Evolutionary conservation across 2,888 invertebrate genomes (phyloP).

Genomic region (Drosophila lutescens): DNA sequence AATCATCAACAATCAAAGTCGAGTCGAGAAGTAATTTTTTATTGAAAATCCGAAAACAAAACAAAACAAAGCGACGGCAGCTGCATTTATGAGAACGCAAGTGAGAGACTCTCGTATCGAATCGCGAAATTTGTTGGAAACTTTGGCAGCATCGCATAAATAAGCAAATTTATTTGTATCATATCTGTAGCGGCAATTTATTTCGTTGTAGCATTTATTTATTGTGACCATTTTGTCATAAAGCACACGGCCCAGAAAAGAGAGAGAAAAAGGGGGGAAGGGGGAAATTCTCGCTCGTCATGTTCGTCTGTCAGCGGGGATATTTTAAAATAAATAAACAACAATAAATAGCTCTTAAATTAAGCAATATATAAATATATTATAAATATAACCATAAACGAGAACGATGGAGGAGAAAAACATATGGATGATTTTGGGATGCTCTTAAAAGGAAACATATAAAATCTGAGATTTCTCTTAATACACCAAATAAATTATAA

Average conservation of each 20-base stretch:
- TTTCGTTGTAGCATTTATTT: constrained; percentile 61
- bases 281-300: constrained; percentile 55
- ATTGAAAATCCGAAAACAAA: constrained; percentile 39
- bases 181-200: constrained; percentile 64
- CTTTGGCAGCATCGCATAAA: constrained; percentile 68
- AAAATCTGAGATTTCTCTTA: too few relatives aligned
- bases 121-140: constrained; percentile 53
- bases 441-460: neutral
- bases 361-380: constrained; percentile 30
- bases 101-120: constrained; percentile 45
- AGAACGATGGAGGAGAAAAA: neutral
- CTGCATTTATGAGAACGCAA: constrained; percentile 62
- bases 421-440: neutral
- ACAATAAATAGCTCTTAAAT: constrained; percentile 46
- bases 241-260: constrained; percentile 49
- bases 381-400: constrained; percentile 17
- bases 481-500: too few relatives aligned
- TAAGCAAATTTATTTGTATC: constrained; percentile 52
- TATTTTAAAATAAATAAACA: constrained; percentile 47
- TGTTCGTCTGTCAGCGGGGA: constrained; percentile 58
- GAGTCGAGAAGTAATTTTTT: constrained; percentile 60
- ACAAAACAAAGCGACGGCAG: constrained; percentile 60
- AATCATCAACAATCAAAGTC: constrained; percentile 66
- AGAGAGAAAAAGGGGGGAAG: constrained; percentile 40
- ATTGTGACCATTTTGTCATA: constrained; percentile 73